These are phyloP conservation scores for Poecilobothrus nobilitatus DNA, from an alignment of 2,888 invertebrate species.

Conservation along the genomic window DNA sequence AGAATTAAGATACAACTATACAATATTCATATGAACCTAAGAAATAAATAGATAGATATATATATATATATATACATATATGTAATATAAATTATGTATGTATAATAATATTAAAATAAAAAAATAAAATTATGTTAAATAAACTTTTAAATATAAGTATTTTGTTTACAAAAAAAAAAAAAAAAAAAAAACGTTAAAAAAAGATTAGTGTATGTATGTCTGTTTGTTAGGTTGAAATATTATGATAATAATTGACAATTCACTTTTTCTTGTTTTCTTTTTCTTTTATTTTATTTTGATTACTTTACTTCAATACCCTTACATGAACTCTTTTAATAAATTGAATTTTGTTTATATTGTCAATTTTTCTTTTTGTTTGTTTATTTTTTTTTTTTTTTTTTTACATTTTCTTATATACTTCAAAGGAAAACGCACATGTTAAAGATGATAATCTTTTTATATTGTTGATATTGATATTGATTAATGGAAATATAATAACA, in stretches of 20 bases:
- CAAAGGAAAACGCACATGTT: neutral
- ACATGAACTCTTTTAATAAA: neutral
- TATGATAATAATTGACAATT: slow-evolving; percentile 1
- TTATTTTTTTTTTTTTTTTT: neutral
- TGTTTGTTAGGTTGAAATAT: neutral
- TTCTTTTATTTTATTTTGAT: neutral
- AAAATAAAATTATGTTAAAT: too few species aligned
- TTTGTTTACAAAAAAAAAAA: neutral
- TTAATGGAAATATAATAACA: neutral
- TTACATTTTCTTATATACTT: neutral
- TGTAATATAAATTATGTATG: too few species aligned
- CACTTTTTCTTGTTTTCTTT: neutral
- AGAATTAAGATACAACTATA: too few species aligned
- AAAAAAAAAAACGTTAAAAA: too few species aligned
- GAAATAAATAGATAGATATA: too few species aligned
- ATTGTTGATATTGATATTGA: neutral
- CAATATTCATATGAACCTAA: too few species aligned
- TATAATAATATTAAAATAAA: too few species aligned
- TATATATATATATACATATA: too few species aligned
- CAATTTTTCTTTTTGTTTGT: neutral
- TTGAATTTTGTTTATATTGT: neutral
- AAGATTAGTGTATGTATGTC: too few species aligned
- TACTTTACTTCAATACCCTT: neutral
- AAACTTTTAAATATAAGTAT: too few species aligned
- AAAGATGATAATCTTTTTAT: neutral